phyloP scores from a whole-genome alignment of 2,888 invertebrate species.

The Leptinotarsa tumamoca region DNA sequence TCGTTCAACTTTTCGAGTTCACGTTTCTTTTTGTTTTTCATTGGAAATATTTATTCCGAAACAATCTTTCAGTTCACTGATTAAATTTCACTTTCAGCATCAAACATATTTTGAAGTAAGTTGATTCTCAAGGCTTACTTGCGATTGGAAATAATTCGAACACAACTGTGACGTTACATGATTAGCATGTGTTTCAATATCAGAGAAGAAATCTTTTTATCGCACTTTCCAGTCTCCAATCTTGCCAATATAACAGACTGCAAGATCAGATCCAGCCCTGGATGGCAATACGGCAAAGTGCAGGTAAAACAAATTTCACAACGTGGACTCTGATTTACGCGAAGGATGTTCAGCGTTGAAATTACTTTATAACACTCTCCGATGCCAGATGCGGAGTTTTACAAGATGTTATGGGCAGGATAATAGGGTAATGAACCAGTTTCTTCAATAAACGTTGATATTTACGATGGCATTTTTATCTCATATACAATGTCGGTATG shows the following conservation, averaged over 20 bases:
- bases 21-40: too few relatives aligned
- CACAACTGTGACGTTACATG: too few relatives aligned
- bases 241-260: neutral
- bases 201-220: too few relatives aligned
- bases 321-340: slow-evolving; percentile 36
- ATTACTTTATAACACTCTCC: slow-evolving; percentile 27
- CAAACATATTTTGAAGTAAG: too few relatives aligned
- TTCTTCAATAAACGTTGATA: slow-evolving; percentile 10
- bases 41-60: too few relatives aligned
- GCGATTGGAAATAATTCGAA: too few relatives aligned
- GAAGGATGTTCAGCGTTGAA: slow-evolving; percentile 31
- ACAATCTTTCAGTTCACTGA: too few relatives aligned
- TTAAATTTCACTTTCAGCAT: too few relatives aligned
- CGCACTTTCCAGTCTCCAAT: too few relatives aligned
- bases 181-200: too few relatives aligned
- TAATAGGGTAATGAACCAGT: slow-evolving; percentile 17
- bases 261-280: neutral
- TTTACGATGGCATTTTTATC: slow-evolving; percentile 1
- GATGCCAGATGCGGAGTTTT: slow-evolving; percentile 19
- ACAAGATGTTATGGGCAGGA: slow-evolving; percentile 17
- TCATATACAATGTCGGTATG: neutral
- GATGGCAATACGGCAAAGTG: slow-evolving; percentile 24
- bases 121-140: too few relatives aligned
- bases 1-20: too few relatives aligned
- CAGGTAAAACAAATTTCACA: slow-evolving; percentile 36